Percentiles rank a stretch among this genome's conserved stretches.
Evolutionary conservation across 1,140 invertebrate genomes (phyloP).

Genomic region (Uloborus diversus): DNA sequence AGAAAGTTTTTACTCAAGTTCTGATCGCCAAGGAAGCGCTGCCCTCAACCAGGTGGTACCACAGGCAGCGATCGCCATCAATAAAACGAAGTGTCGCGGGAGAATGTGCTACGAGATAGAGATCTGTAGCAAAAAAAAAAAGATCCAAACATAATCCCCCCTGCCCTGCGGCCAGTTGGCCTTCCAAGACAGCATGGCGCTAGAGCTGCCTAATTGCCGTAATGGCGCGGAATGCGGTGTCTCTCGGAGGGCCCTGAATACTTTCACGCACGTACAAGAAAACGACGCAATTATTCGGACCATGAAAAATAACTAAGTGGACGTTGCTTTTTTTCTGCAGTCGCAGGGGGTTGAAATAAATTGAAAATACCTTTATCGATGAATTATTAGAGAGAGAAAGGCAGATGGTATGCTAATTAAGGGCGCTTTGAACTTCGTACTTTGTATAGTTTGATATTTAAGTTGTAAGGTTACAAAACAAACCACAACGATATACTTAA

Average conservation of each 20-base stretch:
- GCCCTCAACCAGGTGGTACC: neutral
- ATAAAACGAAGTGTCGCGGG: slow-evolving; percentile 45
- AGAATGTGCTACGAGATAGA: slow-evolving; percentile 42
- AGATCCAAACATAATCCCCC: neutral
- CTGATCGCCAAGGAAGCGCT: slow-evolving; percentile 27
- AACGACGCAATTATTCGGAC: slow-evolving; percentile 41
- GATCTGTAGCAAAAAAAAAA: slow-evolving; percentile 2
- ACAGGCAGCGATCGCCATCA: slow-evolving; percentile 26
- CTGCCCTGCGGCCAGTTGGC: slow-evolving; percentile 6
- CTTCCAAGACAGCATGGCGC: slow-evolving; percentile 48
- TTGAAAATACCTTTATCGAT: too few relatives aligned
- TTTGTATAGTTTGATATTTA: too few relatives aligned
- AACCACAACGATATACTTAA: too few relatives aligned
- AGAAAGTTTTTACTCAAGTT: neutral
- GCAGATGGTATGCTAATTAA: too few relatives aligned
- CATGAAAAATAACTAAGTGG: slow-evolving; percentile 34
- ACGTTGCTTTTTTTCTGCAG: neutral
- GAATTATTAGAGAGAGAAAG: too few relatives aligned
- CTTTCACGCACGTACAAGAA: slow-evolving; percentile 39
- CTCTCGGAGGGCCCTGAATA: slow-evolving; percentile 16
- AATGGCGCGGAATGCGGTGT: slow-evolving; percentile 45
- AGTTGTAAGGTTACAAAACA: too few relatives aligned
- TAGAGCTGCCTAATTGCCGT: slow-evolving; percentile 46
- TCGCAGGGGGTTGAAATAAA: neutral
- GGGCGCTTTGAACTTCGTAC: too few relatives aligned